Evolutionary conservation across 2,113 vertebrate species (phyloP).

Genomic region (Picathartes gymnocephalus): DNA sequence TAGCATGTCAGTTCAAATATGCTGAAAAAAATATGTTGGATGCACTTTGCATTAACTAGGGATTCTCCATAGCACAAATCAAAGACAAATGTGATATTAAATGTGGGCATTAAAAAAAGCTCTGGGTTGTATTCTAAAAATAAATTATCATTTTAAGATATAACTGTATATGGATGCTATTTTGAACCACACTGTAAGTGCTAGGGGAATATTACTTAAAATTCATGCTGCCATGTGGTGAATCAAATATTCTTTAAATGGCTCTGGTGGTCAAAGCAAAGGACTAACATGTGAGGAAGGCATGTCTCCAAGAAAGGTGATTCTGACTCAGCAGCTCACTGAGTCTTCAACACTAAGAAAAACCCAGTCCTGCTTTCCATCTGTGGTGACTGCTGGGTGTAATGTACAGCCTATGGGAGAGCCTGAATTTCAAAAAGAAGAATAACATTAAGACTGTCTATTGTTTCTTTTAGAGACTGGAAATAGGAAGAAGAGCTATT

Average conservation of each 20-base stretch:
- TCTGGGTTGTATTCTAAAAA: constrained; percentile 7
- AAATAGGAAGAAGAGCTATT: neutral
- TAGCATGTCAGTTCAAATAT: neutral
- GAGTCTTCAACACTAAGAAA: neutral
- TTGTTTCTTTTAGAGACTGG: neutral
- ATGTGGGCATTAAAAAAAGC: neutral
- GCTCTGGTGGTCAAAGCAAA: neutral
- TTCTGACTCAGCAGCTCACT: constrained; percentile 13
- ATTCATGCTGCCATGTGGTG: neutral
- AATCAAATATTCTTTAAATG: constrained; percentile 3
- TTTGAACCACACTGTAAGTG: neutral
- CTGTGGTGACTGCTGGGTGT: neutral
- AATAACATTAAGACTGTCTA: neutral
- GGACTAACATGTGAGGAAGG: neutral
- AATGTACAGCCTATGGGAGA: neutral
- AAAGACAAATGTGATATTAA: neutral
- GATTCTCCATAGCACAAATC: neutral
- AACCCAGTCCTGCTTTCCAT: neutral
- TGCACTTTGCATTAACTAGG: neutral
- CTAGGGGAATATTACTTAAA: neutral
- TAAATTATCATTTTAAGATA: neutral
- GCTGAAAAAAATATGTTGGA: neutral
- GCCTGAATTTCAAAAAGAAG: neutral
- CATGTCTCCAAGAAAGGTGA: neutral
- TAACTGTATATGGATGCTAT: neutral